phyloP scores from a whole-genome alignment of 2,888 invertebrate species.

The Sepiola atlantica region DNA sequence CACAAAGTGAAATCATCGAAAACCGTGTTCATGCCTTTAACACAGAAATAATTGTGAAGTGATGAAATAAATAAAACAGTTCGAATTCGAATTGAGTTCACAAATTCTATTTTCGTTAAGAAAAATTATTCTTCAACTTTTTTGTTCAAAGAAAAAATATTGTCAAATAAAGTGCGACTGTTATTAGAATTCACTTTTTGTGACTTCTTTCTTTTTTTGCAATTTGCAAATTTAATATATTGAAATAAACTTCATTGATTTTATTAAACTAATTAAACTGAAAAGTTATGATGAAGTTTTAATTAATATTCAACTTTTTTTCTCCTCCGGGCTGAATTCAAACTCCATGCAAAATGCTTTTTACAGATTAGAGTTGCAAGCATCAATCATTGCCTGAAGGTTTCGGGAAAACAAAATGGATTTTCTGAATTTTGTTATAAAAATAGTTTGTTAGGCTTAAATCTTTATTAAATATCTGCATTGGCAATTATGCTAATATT shows the following conservation, averaged over 20 bases:
- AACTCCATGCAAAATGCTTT: not conserved
- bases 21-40: no score
- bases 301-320: not conserved
- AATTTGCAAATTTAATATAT: not conserved
- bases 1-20: no score
- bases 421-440: not conserved
- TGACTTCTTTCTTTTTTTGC: no score
- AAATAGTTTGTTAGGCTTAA: not conserved
- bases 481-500: no score
- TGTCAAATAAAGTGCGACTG: no score
- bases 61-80: no score
- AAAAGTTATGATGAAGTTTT: not conserved
- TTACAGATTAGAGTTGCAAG: not conserved
- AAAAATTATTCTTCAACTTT: not conserved
- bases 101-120: not conserved
- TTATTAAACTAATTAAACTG: not conserved
- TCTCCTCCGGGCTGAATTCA: not conserved
- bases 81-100: no score
- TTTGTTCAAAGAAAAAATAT: no score
- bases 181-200: no score
- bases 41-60: no score
- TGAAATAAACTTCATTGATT: not conserved
- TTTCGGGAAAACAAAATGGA: not conserved
- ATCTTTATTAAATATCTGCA: not conserved
- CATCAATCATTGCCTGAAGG: not conserved